phyloP scores from a whole-genome alignment of 2,888 invertebrate species.

The Alviniconcha strummeri region DNA sequence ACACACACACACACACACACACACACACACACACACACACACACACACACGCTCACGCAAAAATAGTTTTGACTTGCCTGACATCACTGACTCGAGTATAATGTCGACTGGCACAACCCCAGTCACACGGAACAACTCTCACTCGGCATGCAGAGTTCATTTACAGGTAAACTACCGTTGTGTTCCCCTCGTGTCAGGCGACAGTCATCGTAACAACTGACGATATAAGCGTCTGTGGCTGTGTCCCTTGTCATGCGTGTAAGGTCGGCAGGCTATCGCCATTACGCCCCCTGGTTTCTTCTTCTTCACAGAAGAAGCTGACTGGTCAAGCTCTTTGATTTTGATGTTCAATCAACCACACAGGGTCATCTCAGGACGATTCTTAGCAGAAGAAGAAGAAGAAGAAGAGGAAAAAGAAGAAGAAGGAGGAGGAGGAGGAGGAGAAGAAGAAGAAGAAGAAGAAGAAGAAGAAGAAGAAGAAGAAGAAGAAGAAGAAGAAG shows the following conservation, averaged over 20 bases:
- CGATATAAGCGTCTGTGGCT: too few relatives aligned
- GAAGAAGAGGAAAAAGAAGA: neutral
- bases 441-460: neutral
- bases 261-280: too few relatives aligned
- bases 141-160: neutral
- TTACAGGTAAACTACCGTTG: too few relatives aligned
- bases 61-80: neutral
- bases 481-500: neutral
- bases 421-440: neutral
- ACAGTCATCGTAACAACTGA: too few relatives aligned
- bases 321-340: too few relatives aligned
- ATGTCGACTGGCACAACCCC: neutral
- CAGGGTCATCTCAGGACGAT: too few relatives aligned
- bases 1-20: neutral
- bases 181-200: too few relatives aligned
- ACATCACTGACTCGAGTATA: too few relatives aligned
- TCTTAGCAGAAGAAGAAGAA: neutral
- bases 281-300: too few relatives aligned
- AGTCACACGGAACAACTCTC: neutral
- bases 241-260: too few relatives aligned
- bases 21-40: conserved; percentile 6
- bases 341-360: too few relatives aligned
- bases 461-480: neutral
- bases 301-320: too few relatives aligned
- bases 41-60: neutral